A percentile compares a stretch with the other conserved stretches of the same genome.
Conservation (phyloP, 2,113 vertebrate species). For the Gavialis gangeticus region DNA sequence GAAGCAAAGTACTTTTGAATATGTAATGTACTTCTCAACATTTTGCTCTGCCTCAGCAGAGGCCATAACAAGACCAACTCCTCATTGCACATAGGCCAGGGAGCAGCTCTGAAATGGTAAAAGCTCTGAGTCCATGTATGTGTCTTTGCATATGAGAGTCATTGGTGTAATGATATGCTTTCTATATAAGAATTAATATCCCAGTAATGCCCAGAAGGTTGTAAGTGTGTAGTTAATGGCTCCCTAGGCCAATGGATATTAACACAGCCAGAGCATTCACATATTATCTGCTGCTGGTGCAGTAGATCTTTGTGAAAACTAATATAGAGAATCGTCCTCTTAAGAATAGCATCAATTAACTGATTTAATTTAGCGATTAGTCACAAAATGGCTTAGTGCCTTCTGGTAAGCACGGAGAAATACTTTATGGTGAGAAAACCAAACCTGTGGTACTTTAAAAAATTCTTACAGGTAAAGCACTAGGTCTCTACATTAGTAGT, state of each 20-base stretch:
- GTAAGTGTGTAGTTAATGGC: slow-evolving; percentile 70
- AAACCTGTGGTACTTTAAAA: slow-evolving; percentile 38
- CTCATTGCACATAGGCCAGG: neutral
- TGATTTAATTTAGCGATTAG: slow-evolving; percentile 71
- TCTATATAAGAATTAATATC: slow-evolving; percentile 68
- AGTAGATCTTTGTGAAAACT: slow-evolving; percentile 71
- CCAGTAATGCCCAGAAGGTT: slow-evolving; percentile 66
- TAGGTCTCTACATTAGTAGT: neutral
- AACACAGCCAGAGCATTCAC: slow-evolving; percentile 59
- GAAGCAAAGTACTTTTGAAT: slow-evolving; percentile 14
- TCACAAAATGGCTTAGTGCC: slow-evolving; percentile 68
- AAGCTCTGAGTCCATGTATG: neutral
- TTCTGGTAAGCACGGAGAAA: slow-evolving; percentile 61
- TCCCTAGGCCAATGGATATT: slow-evolving; percentile 72
- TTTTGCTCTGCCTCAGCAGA: neutral
- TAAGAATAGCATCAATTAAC: slow-evolving; percentile 75
- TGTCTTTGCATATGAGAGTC: neutral
- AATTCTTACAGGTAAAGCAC: neutral
- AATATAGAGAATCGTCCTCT: slow-evolving; percentile 74
- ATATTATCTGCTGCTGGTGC: slow-evolving; percentile 66
- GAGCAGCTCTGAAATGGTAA: slow-evolving; percentile 9
- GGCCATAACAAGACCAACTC: slow-evolving; percentile 14
- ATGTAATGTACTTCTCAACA: neutral
- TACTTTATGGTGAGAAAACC: slow-evolving; percentile 55
- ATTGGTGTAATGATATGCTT: slow-evolving; percentile 43